Evolutionary conservation across 2,888 invertebrate species (phyloP), one percentile per base, ranked within the genome.

Genomic region (Strigamia transsilvanica): DNA sequence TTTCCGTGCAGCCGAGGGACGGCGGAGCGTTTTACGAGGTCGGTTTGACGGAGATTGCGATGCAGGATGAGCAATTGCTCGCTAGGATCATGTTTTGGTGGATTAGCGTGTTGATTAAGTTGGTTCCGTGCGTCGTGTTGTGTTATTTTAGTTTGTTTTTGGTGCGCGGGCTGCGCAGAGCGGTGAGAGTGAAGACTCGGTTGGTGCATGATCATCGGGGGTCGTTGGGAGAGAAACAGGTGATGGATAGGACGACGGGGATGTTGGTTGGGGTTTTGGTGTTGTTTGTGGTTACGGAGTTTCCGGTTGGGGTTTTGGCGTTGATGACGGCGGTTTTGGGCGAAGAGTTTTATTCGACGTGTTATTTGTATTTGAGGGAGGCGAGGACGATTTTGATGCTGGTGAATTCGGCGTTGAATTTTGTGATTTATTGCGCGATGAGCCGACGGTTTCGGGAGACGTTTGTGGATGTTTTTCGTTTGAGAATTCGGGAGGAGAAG

Each of bases 361-460:
- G 89, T n/a, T 97, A 97, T 88, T 85, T 85, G 84, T 87, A 86
- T 2, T 86, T 89, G 21, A 89, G 89, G 0, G 96, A 97, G 87
- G 87, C 96, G 82, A 94, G 97, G 93, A 97, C 98, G 88, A 92
- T 96, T 83, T 88, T 97, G 86, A 96, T 97, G 0, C 90, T 98
- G 83, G 89, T 96, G 85, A 98, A 97, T 88, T 95, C 96, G 10
- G 94, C 96, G 0, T 94, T 97, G 83, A 98, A 97, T 88, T 98
- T 98, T 87, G 93, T 97, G 82, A 90, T 98, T 73, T 98, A 97
- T 88, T 97, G 97, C 86, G 91, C 94, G 81, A 97, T 98, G 97
- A 96, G 96, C 83, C 91, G 94, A 84, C 97, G 97, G 90, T 98
- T 98, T 88, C 91, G 98, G 23, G 86, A 88, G 82, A 90, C 90